phyloP scores from a whole-genome alignment of 2,113 vertebrate genomes.

The Ctenomys sociabilis region DNA sequence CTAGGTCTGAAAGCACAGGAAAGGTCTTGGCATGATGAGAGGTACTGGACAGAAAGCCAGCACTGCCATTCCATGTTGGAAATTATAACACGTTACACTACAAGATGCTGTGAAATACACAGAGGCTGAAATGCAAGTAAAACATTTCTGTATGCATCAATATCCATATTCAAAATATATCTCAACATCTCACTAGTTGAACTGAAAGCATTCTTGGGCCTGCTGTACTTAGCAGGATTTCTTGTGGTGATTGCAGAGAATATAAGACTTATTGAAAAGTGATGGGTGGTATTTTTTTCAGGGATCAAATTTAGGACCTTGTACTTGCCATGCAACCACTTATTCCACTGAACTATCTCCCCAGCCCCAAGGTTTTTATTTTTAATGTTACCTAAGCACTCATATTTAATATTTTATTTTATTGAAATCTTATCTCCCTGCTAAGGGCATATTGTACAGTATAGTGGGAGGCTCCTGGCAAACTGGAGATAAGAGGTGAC shows the following conservation, averaged over 20 bases:
- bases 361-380: not conserved
- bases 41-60: not conserved
- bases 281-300: too few relatives aligned
- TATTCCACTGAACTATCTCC: too few relatives aligned
- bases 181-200: not conserved
- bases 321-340: too few relatives aligned
- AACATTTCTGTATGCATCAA: not conserved
- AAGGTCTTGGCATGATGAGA: not conserved
- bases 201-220: not conserved
- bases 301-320: too few relatives aligned
- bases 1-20: not conserved
- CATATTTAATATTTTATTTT: not conserved
- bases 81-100: not conserved
- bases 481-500: not conserved
- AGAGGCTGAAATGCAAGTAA: not conserved
- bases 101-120: not conserved
- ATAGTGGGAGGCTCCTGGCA: not conserved
- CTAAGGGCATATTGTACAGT: not conserved
- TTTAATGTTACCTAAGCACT: not conserved
- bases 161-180: not conserved
- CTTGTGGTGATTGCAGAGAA: not conserved
- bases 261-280: not conserved
- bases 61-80: not conserved
- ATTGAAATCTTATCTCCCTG: not conserved
- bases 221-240: not conserved